phyloP scores from a whole-genome alignment of 2,797 vertebrate genomes.

The Sternarchorhynchus goeldii region DNA sequence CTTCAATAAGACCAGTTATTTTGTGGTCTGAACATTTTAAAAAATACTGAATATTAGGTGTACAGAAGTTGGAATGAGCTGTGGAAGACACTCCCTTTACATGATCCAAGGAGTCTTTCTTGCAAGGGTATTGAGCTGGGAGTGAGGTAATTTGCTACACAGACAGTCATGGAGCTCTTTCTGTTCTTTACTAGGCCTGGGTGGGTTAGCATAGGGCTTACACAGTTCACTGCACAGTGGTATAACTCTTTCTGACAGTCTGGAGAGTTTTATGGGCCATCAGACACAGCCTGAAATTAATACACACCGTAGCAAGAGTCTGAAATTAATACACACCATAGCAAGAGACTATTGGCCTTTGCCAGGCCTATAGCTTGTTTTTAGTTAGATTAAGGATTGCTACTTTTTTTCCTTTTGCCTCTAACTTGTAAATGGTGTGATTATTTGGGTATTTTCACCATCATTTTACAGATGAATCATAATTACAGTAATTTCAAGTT shows the following conservation, averaged over 20 bases:
- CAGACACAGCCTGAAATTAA: constrained; percentile 79
- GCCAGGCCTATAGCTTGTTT: constrained; percentile 53
- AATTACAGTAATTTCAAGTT: constrained; percentile 7
- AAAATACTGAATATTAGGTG: background rate
- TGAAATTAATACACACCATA: constrained; percentile 76
- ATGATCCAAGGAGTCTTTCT: constrained; percentile 58
- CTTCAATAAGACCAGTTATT: constrained; percentile 1
- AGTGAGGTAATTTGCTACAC: constrained; percentile 59
- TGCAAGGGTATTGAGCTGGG: constrained; percentile 56
- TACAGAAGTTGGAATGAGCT: background rate
- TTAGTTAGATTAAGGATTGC: constrained; percentile 60
- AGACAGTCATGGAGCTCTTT: constrained; percentile 60
- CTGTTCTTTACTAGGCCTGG: constrained; percentile 57
- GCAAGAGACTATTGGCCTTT: constrained; percentile 63
- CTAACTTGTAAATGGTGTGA: constrained; percentile 66
- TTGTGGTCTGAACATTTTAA: background rate
- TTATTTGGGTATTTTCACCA: constrained; percentile 12
- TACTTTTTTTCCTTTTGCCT: constrained; percentile 58
- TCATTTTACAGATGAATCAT: background rate
- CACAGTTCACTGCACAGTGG: constrained; percentile 67
- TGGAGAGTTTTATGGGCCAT: constrained; percentile 71
- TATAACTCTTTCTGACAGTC: constrained; percentile 64
- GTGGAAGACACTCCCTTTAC: constrained; percentile 55
- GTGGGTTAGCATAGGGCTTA: constrained; percentile 58
- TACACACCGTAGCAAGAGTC: constrained; percentile 66